Evolutionary conservation across 2,113 vertebrate species (phyloP).

Genomic region (Nansenia antarctica): DNA sequence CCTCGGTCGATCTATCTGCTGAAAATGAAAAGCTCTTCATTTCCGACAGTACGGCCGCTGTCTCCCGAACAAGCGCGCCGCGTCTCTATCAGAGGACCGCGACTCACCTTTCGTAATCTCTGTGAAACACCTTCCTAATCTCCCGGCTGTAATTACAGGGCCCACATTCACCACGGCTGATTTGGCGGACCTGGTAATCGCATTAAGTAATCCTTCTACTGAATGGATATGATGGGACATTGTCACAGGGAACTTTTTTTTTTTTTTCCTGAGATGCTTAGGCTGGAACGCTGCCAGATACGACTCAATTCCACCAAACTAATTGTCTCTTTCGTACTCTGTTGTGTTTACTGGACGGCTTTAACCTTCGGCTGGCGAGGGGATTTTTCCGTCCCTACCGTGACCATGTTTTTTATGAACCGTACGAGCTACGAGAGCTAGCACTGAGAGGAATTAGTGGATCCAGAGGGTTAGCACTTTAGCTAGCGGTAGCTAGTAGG

Average conservation of each 20-base stretch:
- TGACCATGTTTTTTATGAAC: neutral
- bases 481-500: too few species aligned
- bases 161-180: conserved; percentile 51
- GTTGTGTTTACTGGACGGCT: conserved; percentile 6
- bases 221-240: conserved; percentile 44
- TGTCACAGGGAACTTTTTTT: conserved; percentile 61
- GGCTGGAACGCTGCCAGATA: conserved; percentile 45
- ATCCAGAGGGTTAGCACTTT: neutral
- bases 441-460: neutral
- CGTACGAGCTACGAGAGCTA: neutral
- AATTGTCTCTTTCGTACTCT: conserved; percentile 25
- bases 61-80: conserved; percentile 11
- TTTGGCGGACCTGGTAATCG: conserved; percentile 60
- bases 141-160: conserved; percentile 58
- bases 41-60: neutral
- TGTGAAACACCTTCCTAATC: conserved; percentile 62
- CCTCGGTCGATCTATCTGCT: too few species aligned
- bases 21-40: neutral
- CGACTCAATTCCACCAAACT: conserved; percentile 27
- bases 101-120: conserved; percentile 67
- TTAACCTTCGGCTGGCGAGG: conserved; percentile 52
- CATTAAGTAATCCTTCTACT: conserved; percentile 67
- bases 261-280: conserved; percentile 44
- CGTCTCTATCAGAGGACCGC: conserved; percentile 24
- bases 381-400: neutral